phyloP scores from a whole-genome alignment of 2,888 invertebrate genomes.

The Strigamia transsilvanica region DNA sequence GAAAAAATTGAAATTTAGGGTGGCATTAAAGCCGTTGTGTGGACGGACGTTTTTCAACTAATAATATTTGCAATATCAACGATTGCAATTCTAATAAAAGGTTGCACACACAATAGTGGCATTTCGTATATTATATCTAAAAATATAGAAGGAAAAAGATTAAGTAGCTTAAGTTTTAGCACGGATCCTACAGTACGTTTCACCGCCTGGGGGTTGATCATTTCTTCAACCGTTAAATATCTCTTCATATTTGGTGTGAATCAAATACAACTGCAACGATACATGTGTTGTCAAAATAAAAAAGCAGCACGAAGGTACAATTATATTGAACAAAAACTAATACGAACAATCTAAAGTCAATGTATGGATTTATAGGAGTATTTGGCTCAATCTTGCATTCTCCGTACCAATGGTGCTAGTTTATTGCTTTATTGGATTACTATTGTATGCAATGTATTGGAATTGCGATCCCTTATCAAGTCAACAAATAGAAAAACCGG shows the following conservation, averaged over 20 bases:
- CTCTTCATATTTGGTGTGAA: not conserved
- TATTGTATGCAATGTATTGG: conserved; percentile 33
- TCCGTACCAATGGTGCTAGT: not conserved
- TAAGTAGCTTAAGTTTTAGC: conserved; percentile 24
- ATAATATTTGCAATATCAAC: not conserved
- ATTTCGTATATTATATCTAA: not conserved
- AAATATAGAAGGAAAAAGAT: conserved; percentile 33
- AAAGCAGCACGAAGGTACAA: conserved; percentile 35
- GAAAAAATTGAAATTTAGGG: not conserved
- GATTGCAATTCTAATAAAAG: conserved; percentile 8
- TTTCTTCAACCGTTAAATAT: not conserved
- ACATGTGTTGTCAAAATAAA: conserved; percentile 4
- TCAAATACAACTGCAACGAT: conserved; percentile 41
- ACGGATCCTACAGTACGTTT: conserved; percentile 34
- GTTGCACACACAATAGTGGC: not conserved
- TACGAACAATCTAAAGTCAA: not conserved
- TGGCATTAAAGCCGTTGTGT: conserved; percentile 50
- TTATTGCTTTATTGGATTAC: conserved; percentile 28
- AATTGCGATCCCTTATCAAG: conserved; percentile 33
- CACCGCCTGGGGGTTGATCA: conserved; percentile 49
- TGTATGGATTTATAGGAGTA: not conserved
- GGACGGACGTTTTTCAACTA: conserved; percentile 25
- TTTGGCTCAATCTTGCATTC: not conserved
- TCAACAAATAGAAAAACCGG: conserved; percentile 48
- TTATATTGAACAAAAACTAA: not conserved